Percentiles rank a stretch among this genome's conserved stretches.
phyloP scores from a whole-genome alignment of 1,140 invertebrate species.

The Mylabris phalerata region DNA sequence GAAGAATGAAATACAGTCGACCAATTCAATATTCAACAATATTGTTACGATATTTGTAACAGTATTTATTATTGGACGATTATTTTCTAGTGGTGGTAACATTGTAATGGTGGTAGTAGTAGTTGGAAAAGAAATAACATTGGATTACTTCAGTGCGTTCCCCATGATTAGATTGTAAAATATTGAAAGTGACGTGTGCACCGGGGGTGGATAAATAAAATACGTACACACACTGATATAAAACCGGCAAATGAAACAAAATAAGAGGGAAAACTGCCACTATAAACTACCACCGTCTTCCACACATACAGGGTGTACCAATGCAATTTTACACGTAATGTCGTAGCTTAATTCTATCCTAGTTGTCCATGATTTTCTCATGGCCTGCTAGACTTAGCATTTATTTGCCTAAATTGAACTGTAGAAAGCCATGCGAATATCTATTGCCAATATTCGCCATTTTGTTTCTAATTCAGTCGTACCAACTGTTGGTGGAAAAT shows the following conservation, averaged over 20 bases:
- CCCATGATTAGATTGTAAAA: conserved; percentile 46
- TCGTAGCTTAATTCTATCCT: too few species aligned
- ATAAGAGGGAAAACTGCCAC: conserved; percentile 36
- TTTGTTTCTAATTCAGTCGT: too few species aligned
- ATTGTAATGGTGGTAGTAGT: conserved; percentile 19
- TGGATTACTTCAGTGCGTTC: conserved; percentile 44
- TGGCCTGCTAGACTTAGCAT: too few species aligned
- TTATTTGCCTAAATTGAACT: too few species aligned
- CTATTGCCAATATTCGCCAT: too few species aligned
- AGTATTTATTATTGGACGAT: neutral
- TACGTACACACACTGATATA: conserved; percentile 43
- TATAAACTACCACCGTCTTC: conserved; percentile 18
- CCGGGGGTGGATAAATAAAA: conserved; percentile 42
- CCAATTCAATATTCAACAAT: too few species aligned
- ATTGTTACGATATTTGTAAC: neutral
- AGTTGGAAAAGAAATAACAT: conserved; percentile 39
- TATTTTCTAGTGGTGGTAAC: conserved; percentile 1
- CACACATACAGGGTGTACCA: too few species aligned
- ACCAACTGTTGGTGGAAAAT: too few species aligned
- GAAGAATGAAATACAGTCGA: too few species aligned
- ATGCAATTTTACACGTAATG: too few species aligned
- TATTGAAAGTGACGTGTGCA: conserved; percentile 44
- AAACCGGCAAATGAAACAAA: conserved; percentile 21
- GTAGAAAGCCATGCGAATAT: too few species aligned
- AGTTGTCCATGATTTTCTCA: too few species aligned